Conservation (phyloP, 1,140 invertebrate species). For the Cydia splendana region DNA sequence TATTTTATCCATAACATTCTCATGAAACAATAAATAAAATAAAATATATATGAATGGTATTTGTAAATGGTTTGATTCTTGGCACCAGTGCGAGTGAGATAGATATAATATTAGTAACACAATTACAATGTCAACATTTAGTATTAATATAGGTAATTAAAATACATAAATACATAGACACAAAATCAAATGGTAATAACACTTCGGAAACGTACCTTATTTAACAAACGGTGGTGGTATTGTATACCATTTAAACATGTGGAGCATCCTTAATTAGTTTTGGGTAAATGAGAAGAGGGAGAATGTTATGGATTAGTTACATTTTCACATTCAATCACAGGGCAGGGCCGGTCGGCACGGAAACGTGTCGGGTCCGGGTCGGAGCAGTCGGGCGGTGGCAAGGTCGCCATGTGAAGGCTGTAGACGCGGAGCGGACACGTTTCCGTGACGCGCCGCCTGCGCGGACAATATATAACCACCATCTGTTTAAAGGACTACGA, state of each 20-base stretch:
- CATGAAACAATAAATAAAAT: conserved; percentile 49
- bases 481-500: conserved; percentile 68
- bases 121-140: conserved; percentile 48
- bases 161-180: conserved; percentile 68
- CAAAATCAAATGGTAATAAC: conserved; percentile 72
- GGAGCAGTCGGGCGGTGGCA: background rate
- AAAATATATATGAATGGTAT: conserved; percentile 44
- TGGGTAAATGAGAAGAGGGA: conserved; percentile 77
- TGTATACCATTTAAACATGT: conserved; percentile 76
- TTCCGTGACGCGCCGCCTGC: conserved; percentile 39
- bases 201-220: conserved; percentile 74
- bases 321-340: conserved; percentile 58
- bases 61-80: conserved; percentile 45
- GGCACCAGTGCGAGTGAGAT: conserved; percentile 63
- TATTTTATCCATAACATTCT: conserved; percentile 76
- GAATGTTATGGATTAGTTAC: conserved; percentile 80
- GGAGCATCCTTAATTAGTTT: conserved; percentile 79
- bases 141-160: conserved; percentile 48
- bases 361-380: conserved; percentile 42
- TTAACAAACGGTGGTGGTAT: conserved; percentile 75
- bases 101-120: conserved; percentile 59
- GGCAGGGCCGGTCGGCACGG: conserved; percentile 52
- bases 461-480: conserved; percentile 61
- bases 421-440: background rate
- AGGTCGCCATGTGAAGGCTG: background rate